These are phyloP conservation scores for Rotaria sp. DNA, from an alignment of 2,888 invertebrate species.

Conservation along the genomic window DNA sequence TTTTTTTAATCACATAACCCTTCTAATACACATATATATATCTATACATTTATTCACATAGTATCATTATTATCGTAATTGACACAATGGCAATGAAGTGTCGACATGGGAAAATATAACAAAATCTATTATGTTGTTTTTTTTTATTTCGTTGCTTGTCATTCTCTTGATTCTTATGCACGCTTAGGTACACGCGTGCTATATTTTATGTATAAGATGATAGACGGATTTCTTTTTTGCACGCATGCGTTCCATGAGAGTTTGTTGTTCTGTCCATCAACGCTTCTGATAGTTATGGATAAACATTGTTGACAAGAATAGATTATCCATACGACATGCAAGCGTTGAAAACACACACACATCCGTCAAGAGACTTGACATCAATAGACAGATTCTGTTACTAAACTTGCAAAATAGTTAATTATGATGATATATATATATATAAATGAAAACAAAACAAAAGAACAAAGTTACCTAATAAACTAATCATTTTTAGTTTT, in stretches of 20 bases:
- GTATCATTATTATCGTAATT: not conserved
- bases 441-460: not conserved
- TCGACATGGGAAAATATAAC: not conserved
- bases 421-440: slow-evolving; percentile 3
- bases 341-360: slow-evolving; percentile 3
- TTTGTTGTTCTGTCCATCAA: not conserved
- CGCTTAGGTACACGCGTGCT: not conserved
- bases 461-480: not conserved
- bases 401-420: slow-evolving; percentile 8
- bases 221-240: not conserved
- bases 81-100: not conserved
- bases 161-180: not conserved
- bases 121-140: not conserved
- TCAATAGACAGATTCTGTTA: slow-evolving; percentile 18
- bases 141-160: not conserved
- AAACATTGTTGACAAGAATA: slow-evolving; percentile 29
- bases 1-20: not conserved
- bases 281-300: slow-evolving; percentile 13
- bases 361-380: slow-evolving; percentile 13
- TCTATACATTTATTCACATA: not conserved
- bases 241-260: not conserved
- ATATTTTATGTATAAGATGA: not conserved
- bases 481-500: slow-evolving; percentile 16
- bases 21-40: not conserved
- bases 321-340: slow-evolving; percentile 2